These are phyloP conservation scores for Diplodus puntazzo DNA, from an alignment of 2,797 vertebrate genomes.

Conservation along the genomic window DNA sequence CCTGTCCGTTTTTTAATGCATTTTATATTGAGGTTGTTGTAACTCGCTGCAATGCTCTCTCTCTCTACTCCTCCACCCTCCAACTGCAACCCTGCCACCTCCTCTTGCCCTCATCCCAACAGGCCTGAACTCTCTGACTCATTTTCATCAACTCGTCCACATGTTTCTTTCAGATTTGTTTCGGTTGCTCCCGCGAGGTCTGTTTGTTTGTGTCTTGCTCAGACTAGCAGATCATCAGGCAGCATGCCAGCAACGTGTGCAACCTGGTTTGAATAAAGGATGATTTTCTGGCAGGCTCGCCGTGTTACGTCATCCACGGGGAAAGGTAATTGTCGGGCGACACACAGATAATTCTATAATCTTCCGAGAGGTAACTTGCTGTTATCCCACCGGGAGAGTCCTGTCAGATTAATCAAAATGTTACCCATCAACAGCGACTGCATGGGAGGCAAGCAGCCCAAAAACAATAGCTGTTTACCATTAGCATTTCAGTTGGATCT, in stretches of 20 bases:
- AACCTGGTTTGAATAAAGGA: slow-evolving; percentile 54
- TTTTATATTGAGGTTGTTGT: slow-evolving; percentile 22
- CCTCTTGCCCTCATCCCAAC: slow-evolving; percentile 14
- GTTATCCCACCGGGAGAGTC: slow-evolving; percentile 54
- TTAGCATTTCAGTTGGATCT: slow-evolving; percentile 55
- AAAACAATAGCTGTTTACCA: slow-evolving; percentile 68
- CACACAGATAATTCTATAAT: slow-evolving; percentile 72
- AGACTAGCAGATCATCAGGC: slow-evolving; percentile 54
- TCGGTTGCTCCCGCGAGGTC: slow-evolving; percentile 27
- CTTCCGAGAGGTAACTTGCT: slow-evolving; percentile 59
- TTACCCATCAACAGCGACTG: slow-evolving; percentile 54
- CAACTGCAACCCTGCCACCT: neutral
- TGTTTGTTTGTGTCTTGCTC: slow-evolving; percentile 61
- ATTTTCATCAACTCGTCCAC: slow-evolving; percentile 41
- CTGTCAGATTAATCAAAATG: slow-evolving; percentile 72
- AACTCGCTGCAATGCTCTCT: slow-evolving; percentile 10
- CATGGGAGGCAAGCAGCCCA: slow-evolving; percentile 40
- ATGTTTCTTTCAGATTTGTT: slow-evolving; percentile 27
- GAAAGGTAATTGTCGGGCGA: slow-evolving; percentile 72
- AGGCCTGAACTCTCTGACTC: slow-evolving; percentile 37
- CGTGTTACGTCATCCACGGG: slow-evolving; percentile 39
- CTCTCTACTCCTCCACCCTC: neutral
- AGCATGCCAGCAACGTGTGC: slow-evolving; percentile 48
- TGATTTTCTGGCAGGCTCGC: slow-evolving; percentile 52
- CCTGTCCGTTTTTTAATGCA: slow-evolving; percentile 9